These are phyloP conservation scores for Diachasmimorpha longicaudata DNA, from an alignment of 1,140 invertebrate genomes.

Conservation along the genomic window DNA sequence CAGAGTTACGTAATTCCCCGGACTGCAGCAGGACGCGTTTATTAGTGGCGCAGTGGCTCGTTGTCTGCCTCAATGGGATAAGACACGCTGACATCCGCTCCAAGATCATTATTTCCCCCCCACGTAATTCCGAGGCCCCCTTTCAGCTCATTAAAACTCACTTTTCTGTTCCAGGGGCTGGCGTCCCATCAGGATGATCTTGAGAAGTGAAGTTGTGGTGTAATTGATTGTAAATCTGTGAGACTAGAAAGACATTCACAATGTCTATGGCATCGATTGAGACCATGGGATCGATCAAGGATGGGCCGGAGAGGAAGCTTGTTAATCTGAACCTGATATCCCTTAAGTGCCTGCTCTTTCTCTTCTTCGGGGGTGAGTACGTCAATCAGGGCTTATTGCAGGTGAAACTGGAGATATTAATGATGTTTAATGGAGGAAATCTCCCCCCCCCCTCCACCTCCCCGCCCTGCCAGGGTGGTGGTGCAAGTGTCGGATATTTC, in stretches of 20 bases:
- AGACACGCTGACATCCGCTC: slow-evolving; percentile 30
- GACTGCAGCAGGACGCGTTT: slow-evolving; percentile 17
- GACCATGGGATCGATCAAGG: slow-evolving; percentile 41
- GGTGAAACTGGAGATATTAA: not conserved
- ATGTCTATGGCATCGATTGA: slow-evolving; percentile 43
- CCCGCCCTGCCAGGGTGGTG: no score
- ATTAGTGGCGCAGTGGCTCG: slow-evolving; percentile 16
- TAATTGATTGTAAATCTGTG: slow-evolving; percentile 23
- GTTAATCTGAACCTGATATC: slow-evolving; percentile 61
- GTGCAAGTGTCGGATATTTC: no score
- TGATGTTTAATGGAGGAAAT: not conserved
- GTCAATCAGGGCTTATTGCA: not conserved
- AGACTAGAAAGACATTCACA: not conserved
- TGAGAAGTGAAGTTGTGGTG: not conserved
- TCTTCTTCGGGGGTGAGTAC: slow-evolving; percentile 63
- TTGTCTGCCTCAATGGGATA: slow-evolving; percentile 28
- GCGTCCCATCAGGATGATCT: not conserved
- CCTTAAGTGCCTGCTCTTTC: slow-evolving; percentile 63
- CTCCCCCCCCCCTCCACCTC: no score
- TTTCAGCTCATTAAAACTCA: not conserved
- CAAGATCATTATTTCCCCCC: slow-evolving; percentile 18
- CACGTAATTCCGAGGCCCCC: not conserved
- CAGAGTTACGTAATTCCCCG: not conserved
- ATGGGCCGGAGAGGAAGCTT: slow-evolving; percentile 40
- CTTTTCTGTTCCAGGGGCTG: not conserved